Evolutionary conservation across 2,797 vertebrate species (phyloP).

Genomic region (Leptatherina wallacei): DNA sequence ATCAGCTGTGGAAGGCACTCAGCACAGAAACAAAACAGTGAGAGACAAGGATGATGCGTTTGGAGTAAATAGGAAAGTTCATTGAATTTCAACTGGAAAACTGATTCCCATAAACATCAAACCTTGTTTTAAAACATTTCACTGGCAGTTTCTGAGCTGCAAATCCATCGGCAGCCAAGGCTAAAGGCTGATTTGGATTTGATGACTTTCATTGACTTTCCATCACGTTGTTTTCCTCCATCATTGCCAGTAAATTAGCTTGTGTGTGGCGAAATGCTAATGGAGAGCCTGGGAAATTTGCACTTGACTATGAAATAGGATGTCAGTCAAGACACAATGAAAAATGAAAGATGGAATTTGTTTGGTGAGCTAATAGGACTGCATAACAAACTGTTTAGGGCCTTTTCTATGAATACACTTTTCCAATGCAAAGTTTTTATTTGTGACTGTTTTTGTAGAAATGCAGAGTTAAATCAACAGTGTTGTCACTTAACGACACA

Average conservation of each 20-base stretch:
- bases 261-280: slow-evolving; percentile 31
- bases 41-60: neutral
- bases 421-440: neutral
- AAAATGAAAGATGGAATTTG: slow-evolving; percentile 8
- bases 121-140: slow-evolving; percentile 21
- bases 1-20: slow-evolving; percentile 20
- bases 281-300: slow-evolving; percentile 28
- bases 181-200: slow-evolving; percentile 53
- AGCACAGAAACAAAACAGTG: neutral
- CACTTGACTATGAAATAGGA: slow-evolving; percentile 29
- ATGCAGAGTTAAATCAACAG: too few relatives aligned
- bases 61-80: neutral
- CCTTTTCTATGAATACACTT: neutral
- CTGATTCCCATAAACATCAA: slow-evolving; percentile 11
- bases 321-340: slow-evolving; percentile 11
- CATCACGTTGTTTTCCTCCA: slow-evolving; percentile 43
- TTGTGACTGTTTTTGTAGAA: neutral
- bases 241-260: slow-evolving; percentile 37
- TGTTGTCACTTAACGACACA: too few relatives aligned
- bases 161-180: slow-evolving; percentile 16
- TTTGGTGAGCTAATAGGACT: slow-evolving; percentile 4
- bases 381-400: neutral
- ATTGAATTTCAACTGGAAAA: slow-evolving; percentile 4
- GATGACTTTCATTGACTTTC: slow-evolving; percentile 60
- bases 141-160: slow-evolving; percentile 19